A percentile compares a stretch with the other conserved stretches of the same genome.
Evolutionary conservation across 23 tunicate species (phyloP).

Genomic region (Corella eumyota): DNA sequence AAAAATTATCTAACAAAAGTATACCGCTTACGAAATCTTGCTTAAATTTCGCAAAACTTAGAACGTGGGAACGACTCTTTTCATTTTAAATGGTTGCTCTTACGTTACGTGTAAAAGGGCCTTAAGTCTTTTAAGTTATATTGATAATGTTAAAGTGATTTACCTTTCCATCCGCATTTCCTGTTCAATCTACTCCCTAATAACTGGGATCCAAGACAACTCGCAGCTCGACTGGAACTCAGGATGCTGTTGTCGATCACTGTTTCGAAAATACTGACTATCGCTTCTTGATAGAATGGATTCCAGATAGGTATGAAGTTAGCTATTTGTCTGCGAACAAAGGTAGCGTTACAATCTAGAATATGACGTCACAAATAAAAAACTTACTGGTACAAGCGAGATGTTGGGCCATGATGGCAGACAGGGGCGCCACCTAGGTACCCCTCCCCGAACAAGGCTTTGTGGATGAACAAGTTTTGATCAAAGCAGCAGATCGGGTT

Average conservation of each 20-base stretch:
- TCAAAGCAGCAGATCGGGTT: conserved; percentile 96
- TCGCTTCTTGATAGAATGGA: conserved; percentile 42
- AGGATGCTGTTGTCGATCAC: conserved; percentile 12
- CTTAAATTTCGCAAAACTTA: no score
- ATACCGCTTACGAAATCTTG: no score
- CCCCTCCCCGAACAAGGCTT: conserved; percentile 47
- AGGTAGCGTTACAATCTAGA: not conserved
- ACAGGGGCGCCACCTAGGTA: conserved; percentile 74
- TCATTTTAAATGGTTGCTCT: no score
- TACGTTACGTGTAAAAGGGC: no score
- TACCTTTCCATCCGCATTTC: conserved; percentile 73
- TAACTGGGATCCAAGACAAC: no score
- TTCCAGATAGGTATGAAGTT: conserved; percentile 16
- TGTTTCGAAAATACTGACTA: conserved; percentile 35
- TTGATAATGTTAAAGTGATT: no score
- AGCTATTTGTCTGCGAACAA: not conserved
- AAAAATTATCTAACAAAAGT: no score
- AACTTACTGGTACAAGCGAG: conserved; percentile 32
- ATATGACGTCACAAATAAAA: not conserved
- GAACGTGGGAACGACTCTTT: no score
- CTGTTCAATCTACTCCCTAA: not conserved
- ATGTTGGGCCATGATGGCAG: conserved; percentile 84
- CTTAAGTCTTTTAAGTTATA: no score
- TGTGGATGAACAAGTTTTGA: conserved; percentile 54
- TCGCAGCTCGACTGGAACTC: no score